Percentiles rank a stretch among this genome's conserved stretches.
Conservation (phyloP, 1,140 invertebrate species). For the Triops longicaudatus region DNA sequence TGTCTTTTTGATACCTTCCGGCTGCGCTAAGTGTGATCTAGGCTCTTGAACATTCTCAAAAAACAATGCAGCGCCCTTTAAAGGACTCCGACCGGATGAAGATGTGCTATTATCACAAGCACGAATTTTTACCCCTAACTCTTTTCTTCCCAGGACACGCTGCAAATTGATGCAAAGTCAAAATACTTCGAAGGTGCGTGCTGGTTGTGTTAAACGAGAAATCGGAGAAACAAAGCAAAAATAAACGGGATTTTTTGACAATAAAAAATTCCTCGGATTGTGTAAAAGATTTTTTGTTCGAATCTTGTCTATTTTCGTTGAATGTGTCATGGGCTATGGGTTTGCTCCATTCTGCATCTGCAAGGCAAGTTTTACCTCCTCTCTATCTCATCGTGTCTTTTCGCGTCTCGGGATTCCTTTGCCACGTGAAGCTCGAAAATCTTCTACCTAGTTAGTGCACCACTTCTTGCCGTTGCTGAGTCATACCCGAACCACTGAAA, state of each 20-base stretch:
- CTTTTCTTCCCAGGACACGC: not conserved
- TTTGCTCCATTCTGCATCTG: not conserved
- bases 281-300: not conserved
- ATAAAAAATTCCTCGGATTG: not conserved
- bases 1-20: not conserved
- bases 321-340: not conserved
- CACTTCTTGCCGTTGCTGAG: slow-evolving; percentile 4
- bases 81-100: not conserved
- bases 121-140: not conserved
- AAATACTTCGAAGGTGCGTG: not conserved
- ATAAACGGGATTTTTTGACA: not conserved
- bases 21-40: not conserved
- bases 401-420: not conserved
- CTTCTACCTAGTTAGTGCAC: not conserved
- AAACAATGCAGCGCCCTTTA: not conserved
- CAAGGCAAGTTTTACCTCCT: not conserved
- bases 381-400: not conserved
- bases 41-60: not conserved
- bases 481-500: not conserved
- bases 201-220: not conserved
- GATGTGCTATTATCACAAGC: not conserved
- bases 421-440: not conserved
- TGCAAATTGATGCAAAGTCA: not conserved
- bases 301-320: not conserved
- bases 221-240: not conserved